A percentile compares a stretch with the other conserved stretches of the same genome.
Evolutionary conservation across 2,113 vertebrate species (phyloP).

Genomic region (Ailuropoda melanoleuca): DNA sequence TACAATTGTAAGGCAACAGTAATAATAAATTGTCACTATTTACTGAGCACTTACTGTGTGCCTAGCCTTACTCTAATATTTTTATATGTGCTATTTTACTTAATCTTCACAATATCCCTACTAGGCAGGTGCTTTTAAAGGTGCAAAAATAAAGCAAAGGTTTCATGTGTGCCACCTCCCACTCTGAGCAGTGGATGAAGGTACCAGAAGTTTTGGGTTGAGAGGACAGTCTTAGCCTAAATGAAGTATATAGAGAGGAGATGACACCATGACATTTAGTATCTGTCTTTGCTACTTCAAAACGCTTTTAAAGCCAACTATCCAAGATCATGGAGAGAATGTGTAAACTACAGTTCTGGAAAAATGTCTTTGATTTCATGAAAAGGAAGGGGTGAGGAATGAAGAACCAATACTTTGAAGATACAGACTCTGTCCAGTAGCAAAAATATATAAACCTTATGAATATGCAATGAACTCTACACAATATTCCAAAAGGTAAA

Average conservation of each 20-base stretch:
- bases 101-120: neutral
- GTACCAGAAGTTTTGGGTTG: neutral
- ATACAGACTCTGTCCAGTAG: neutral
- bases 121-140: neutral
- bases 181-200: neutral
- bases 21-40: neutral
- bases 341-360: slow-evolving; percentile 37
- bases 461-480: neutral
- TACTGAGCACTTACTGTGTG: neutral
- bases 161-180: neutral
- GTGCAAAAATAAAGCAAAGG: neutral
- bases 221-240: neutral
- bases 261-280: slow-evolving; percentile 6
- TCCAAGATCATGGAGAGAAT: slow-evolving; percentile 29
- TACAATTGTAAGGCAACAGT: neutral
- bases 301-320: slow-evolving; percentile 46
- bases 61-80: neutral
- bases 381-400: neutral
- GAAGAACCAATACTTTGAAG: slow-evolving; percentile 16
- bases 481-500: neutral
- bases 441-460: slow-evolving; percentile 24
- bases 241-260: neutral
- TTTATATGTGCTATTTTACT: neutral
- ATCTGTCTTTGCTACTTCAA: slow-evolving; percentile 42
- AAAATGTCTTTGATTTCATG: slow-evolving; percentile 55